Base-by-base conservation (phyloP, 2,113 vertebrate genomes). In the Embiotoca jacksoni region DNA sequence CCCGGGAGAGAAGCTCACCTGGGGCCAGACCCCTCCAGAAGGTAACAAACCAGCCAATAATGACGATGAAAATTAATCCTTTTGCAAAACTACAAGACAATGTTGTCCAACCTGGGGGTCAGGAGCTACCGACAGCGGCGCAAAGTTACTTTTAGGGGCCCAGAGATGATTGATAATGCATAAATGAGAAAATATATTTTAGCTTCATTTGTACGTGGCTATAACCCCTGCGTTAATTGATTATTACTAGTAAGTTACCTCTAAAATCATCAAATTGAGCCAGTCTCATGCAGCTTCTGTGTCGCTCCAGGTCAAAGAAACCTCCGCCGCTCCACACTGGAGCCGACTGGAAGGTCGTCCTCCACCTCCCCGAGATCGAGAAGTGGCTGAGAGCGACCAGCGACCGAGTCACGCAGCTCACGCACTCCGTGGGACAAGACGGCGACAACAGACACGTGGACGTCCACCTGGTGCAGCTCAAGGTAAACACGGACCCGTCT, bases 321-420 rank as follows among this genome's bases (percentile, higher is more conserved):
- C 97, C 96, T 0, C 98, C 98, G 3, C 97, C 98, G 0, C 91
- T 99, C 0, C 97, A 99, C 85, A 96, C 97, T 0, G 97, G 95
- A 3, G 98, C 98, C 0, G 97, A 99, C 83, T 99, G 98, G 98
- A 99, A 99, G 93, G 98, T 99, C 50, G 96, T 99, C 58, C 96
- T 99, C 16, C 97, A 99, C 86, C 91, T 99, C 60, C 98, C 98
- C 0, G 97, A 99, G 88, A 99, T 99, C 35, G 97, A 99, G 92
- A 98, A 95, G 9, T 99, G 98, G 98, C 96, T 99, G 73, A 94
- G 97, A 52, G 85, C 94, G 86, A 97, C 97, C 0, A 95, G 96
- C 0, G 96, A 96, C 46, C 88, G 98, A 47, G 98, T 99, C 57
- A 94, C 97, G 0, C 96, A 97, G 76, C 96, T 99, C 61, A 96